Percentiles rank a stretch among this genome's conserved stretches.
These are phyloP conservation scores for Sphecodes monilicornis DNA, from an alignment of 2,888 invertebrate species.

Conservation along the genomic window DNA sequence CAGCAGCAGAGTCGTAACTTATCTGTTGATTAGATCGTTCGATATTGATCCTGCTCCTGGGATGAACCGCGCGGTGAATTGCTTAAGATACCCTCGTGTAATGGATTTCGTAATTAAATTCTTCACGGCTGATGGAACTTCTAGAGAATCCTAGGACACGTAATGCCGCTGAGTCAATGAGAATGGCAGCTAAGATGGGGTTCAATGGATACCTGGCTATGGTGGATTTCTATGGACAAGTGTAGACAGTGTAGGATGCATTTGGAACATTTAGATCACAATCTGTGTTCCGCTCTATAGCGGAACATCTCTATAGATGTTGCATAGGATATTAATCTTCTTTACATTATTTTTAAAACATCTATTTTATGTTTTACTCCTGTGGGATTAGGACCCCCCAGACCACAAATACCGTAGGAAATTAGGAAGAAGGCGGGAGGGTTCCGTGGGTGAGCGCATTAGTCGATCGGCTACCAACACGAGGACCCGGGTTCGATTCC, in stretches of 20 bases:
- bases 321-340: background rate
- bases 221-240: background rate
- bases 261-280: background rate
- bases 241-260: background rate
- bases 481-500: too few relatives aligned
- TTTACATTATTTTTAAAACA: too few relatives aligned
- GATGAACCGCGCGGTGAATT: conserved; percentile 3
- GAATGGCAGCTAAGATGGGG: background rate
- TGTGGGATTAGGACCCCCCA: too few relatives aligned
- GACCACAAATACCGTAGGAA: too few relatives aligned
- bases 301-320: too few relatives aligned
- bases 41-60: conserved; percentile 13
- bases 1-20: conserved; percentile 11
- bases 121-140: conserved; percentile 24
- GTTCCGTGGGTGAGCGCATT: too few relatives aligned
- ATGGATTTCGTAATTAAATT: conserved; percentile 39
- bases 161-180: background rate
- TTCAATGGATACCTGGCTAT: background rate
- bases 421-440: too few relatives aligned
- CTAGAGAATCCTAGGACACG: conserved; percentile 9
- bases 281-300: too few relatives aligned
- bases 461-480: too few relatives aligned
- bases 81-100: conserved; percentile 2
- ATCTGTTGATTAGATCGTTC: conserved; percentile 20
- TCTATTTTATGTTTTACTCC: too few relatives aligned